A percentile compares a stretch with the other conserved stretches of the same genome.
Conservation (phyloP, 2,797 vertebrate genomes). For the Fistularia commersonii region DNA sequence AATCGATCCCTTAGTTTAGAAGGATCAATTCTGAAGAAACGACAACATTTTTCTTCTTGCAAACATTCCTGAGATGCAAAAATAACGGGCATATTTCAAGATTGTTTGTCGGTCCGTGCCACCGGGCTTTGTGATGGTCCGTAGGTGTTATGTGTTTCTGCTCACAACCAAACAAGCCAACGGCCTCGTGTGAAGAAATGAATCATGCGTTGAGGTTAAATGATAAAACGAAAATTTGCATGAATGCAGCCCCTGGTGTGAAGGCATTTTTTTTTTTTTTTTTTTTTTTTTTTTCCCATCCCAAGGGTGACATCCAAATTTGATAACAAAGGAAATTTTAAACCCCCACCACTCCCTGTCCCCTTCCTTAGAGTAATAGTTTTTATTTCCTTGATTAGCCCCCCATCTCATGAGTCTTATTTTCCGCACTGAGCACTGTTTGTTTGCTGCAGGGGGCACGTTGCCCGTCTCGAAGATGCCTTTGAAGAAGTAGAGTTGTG, state of each 20-base stretch:
- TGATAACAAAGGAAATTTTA: background rate
- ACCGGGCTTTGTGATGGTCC: background rate
- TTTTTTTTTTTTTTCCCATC: background rate
- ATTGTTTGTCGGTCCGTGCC: too few relatives aligned
- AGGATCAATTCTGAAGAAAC: too few relatives aligned
- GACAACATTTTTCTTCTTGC: too few relatives aligned
- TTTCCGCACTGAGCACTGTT: conserved; percentile 19
- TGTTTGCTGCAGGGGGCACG: conserved; percentile 67
- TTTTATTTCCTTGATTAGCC: background rate
- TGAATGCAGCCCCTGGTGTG: too few relatives aligned
- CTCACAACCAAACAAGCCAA: background rate
- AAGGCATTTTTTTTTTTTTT: background rate
- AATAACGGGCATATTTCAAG: too few relatives aligned
- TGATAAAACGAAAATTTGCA: too few relatives aligned
- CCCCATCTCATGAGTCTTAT: background rate
- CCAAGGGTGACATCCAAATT: too few relatives aligned
- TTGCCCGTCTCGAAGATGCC: conserved; percentile 72
- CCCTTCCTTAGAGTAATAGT: background rate
- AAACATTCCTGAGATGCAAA: too few relatives aligned
- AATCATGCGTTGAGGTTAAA: too few relatives aligned
- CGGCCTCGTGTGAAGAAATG: background rate
- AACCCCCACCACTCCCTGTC: background rate
- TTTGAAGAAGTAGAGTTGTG: conserved; percentile 77
- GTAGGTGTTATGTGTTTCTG: background rate
- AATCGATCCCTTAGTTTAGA: too few relatives aligned